Evolutionary conservation across 1,140 invertebrate species (phyloP).

Genomic region (Hyles euphorbiae): DNA sequence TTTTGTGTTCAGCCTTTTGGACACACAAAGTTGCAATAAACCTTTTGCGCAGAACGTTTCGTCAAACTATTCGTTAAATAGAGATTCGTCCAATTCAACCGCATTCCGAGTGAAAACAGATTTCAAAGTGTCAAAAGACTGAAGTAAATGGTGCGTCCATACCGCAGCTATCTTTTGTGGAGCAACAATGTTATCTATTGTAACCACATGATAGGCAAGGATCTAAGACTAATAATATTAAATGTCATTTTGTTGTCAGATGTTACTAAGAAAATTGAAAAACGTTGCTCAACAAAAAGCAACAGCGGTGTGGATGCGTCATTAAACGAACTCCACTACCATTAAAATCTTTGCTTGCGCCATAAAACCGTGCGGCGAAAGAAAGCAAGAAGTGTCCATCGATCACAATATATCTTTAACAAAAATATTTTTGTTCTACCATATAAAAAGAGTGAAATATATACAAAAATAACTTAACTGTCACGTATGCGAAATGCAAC

Average conservation of each 20-base stretch:
- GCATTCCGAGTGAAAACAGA: slow-evolving; percentile 20
- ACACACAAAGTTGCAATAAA: neutral
- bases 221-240: no score
- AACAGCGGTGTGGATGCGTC: no score
- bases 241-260: no score
- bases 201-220: no score
- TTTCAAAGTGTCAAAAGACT: slow-evolving; percentile 23
- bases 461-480: slow-evolving; percentile 33
- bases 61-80: slow-evolving; percentile 4
- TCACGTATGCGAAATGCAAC: slow-evolving; percentile 23
- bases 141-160: neutral
- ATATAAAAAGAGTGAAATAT: slow-evolving; percentile 26
- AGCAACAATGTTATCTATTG: no score
- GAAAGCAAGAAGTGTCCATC: slow-evolving; percentile 24
- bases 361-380: slow-evolving; percentile 28
- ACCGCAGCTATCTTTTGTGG: no score
- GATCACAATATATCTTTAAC: slow-evolving; percentile 29
- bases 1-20: no score
- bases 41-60: no score
- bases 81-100: slow-evolving; percentile 10
- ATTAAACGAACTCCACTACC: slow-evolving; percentile 22
- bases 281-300: no score
- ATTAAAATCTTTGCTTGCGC: slow-evolving; percentile 35
- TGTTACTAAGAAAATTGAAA: no score
- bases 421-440: slow-evolving; percentile 31